Evolutionary conservation across 2,888 invertebrate species (phyloP), one percentile per base, ranked within the genome.

Genomic region (Spisula subtruncata): DNA sequence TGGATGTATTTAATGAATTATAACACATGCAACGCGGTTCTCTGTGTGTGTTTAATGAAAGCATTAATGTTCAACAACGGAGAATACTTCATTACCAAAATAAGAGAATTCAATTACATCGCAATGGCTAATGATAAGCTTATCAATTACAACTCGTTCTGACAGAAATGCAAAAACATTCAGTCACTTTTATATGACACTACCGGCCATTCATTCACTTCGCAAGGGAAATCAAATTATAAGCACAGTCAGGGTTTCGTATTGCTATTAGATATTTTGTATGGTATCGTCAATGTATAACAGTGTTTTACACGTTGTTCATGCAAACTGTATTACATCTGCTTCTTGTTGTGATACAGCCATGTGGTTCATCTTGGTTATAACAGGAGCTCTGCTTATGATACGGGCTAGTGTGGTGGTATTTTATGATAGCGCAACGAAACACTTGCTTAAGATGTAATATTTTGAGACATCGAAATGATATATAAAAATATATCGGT

Each of bases 181-280:
- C 25, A n/a, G 32, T 75, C 46, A 20, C n/a, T 71, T 84, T 84
- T 75, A 51, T 71, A 75, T 75, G 71, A 10, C 46, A 71, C 75
- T 20, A 16, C 29, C 51, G 84, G 71, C 29, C 80, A 80, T 54
- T 85, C 29, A 25, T 79, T 41, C 35, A 48, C 6, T 41, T 35
- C 80, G 25, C 60, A 25, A 14, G 85, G 85, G 85, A 85, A 85
- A 85, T 85, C 60, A 85, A 80, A 56, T 81, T 80, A 79, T 80
- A 56, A 85, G 85, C 80, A 75, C 35, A 75, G 32, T 75, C 18
- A 5, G 75, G 18, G 75, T 32, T 75, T 35, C 75, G 16, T 75
- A 25, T 32, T 75, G n/a, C 75, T 16, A 14, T 71, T 32, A 32
- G 71, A 71, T 71, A 29, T 16, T 14, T 75, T 75, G 32, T 32